Conservation (phyloP, 1,140 invertebrate species). For the Zaprionus gabonicus region DNA sequence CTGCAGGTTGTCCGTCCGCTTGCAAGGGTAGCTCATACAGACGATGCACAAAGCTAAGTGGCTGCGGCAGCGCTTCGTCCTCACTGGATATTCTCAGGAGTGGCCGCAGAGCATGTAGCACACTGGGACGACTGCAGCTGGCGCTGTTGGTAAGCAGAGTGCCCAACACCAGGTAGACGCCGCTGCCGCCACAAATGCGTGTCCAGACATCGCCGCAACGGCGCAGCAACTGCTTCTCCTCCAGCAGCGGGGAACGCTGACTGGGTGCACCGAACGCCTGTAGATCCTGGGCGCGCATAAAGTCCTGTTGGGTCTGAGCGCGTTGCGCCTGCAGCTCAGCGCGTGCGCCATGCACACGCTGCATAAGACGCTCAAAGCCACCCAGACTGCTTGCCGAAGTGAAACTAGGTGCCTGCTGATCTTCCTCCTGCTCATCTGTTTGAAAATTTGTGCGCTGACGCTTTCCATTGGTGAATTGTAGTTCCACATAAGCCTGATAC, state of each 20-base stretch:
- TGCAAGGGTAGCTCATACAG: conserved; percentile 61
- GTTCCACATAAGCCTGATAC: conserved; percentile 62
- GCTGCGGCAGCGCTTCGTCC: too few relatives aligned
- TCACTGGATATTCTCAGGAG: conserved; percentile 30
- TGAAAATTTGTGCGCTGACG: conserved; percentile 58
- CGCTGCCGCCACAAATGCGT: conserved; percentile 54
- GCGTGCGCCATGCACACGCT: conserved; percentile 45
- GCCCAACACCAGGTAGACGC: conserved; percentile 49
- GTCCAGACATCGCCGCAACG: conserved; percentile 69
- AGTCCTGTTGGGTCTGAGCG: conserved; percentile 53
- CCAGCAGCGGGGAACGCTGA: conserved; percentile 56
- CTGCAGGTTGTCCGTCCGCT: conserved; percentile 48
- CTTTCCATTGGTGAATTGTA: conserved; percentile 53
- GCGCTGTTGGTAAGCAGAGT: conserved; percentile 48
- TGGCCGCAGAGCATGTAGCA: conserved; percentile 46
- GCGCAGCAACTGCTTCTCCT: conserved; percentile 62
- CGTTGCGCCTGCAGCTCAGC: conserved; percentile 52
- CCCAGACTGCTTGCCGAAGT: background rate
- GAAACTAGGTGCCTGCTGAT: background rate
- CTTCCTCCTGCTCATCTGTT: background rate
- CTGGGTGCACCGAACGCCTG: conserved; percentile 48
- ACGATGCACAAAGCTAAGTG: conserved; percentile 39
- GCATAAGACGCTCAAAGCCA: conserved; percentile 46
- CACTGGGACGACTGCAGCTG: conserved; percentile 31
- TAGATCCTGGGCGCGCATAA: conserved; percentile 32